A percentile compares a stretch with the other conserved stretches of the same genome.
Conservation (phyloP, 1,140 invertebrate species). For the Macrobrachium nipponense region DNA sequence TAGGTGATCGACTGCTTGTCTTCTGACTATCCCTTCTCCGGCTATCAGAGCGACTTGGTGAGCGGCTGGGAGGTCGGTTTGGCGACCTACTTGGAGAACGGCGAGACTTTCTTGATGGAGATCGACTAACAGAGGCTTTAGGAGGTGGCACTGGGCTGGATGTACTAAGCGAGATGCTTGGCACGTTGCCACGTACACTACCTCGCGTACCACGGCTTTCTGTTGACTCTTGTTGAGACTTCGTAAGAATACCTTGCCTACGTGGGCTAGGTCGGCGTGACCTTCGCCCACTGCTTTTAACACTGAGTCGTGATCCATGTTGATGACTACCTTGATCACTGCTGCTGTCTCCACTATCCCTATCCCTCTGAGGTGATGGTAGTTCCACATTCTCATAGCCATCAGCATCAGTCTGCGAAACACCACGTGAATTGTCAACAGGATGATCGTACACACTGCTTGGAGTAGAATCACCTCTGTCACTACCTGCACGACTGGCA, state of each 20-base stretch:
- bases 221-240: constrained; percentile 39
- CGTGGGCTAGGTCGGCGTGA: constrained; percentile 48
- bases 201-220: constrained; percentile 34
- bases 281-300: constrained; percentile 45
- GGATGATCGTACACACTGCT: constrained; percentile 54
- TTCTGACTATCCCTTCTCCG: constrained; percentile 11
- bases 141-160: constrained; percentile 54
- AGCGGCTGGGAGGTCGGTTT: constrained; percentile 43
- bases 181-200: constrained; percentile 35
- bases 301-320: constrained; percentile 48
- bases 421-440: constrained; percentile 37
- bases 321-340: constrained; percentile 50
- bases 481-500: constrained; percentile 38
- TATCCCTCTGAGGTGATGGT: constrained; percentile 49
- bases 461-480: constrained; percentile 46
- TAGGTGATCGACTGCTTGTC: constrained; percentile 38
- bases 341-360: constrained; percentile 57
- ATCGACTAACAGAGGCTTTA: constrained; percentile 37
- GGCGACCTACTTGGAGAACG: constrained; percentile 52
- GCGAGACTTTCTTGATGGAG: constrained; percentile 51
- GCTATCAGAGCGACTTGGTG: constrained; percentile 30
- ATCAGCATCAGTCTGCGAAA: constrained; percentile 49
- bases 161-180: constrained; percentile 50
- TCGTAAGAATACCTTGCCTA: constrained; percentile 35
- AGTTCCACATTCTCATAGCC: constrained; percentile 56